Conservation (phyloP, 2,113 vertebrate genomes). For the Maccullochella peelii region DNA sequence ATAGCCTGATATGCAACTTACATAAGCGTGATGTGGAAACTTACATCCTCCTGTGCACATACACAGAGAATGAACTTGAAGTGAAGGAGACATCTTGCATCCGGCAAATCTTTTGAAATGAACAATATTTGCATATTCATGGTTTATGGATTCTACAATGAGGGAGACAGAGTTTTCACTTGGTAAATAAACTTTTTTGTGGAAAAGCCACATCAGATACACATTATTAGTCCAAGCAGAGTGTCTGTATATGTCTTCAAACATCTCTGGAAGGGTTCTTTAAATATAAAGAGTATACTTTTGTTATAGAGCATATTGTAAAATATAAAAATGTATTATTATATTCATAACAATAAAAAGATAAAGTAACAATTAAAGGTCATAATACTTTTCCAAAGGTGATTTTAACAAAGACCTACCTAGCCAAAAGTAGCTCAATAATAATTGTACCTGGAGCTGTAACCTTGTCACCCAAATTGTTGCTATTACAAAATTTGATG, state of each 20-base stretch:
- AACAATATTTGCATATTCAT: conserved; percentile 5
- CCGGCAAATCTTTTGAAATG: background rate
- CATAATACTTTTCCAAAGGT: background rate
- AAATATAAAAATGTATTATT: background rate
- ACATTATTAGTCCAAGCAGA: background rate
- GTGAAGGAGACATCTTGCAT: background rate
- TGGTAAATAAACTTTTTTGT: background rate
- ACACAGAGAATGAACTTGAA: conserved; percentile 2
- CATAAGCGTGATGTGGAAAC: conserved; percentile 1
- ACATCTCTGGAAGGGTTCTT: background rate
- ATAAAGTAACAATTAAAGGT: background rate
- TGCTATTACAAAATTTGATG: background rate
- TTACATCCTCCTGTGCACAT: conserved; percentile 1
- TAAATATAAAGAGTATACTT: background rate
- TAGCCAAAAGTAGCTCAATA: background rate
- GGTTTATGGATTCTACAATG: background rate
- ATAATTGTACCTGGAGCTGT: background rate
- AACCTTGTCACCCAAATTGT: background rate
- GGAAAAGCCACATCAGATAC: background rate
- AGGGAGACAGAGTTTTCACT: background rate
- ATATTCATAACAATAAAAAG: background rate
- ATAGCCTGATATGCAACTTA: background rate
- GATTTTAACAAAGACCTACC: background rate
- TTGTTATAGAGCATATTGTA: background rate
- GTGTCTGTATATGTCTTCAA: background rate